Percentiles rank a stretch among this genome's conserved stretches.
These are phyloP conservation scores for Mesoligia furuncula DNA, from an alignment of 2,888 invertebrate species.

Conservation along the genomic window DNA sequence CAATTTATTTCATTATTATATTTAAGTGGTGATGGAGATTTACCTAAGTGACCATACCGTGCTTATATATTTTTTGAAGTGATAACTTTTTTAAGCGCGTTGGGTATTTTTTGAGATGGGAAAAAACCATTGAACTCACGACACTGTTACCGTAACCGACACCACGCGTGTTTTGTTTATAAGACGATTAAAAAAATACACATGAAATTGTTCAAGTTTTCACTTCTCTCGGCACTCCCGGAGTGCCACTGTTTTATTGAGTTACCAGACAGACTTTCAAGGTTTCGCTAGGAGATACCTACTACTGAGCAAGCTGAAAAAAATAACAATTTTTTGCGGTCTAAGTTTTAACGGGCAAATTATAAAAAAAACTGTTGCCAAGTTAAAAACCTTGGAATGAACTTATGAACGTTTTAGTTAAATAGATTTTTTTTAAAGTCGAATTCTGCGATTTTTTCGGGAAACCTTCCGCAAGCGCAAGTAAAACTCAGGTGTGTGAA, in stretches of 20 bases:
- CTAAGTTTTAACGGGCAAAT: neutral
- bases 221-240: no score
- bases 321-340: neutral
- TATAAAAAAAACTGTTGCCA: neutral
- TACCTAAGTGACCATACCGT: neutral
- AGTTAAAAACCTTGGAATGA: neutral
- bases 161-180: no score
- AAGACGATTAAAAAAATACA: no score
- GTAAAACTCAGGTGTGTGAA: neutral
- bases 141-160: no score
- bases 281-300: neutral
- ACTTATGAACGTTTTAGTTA: neutral
- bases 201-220: no score
- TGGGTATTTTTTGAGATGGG: no score
- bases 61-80: no score
- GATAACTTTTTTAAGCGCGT: no score
- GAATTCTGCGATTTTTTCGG: neutral
- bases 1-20: neutral
- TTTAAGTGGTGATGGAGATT: neutral
- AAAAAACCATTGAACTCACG: no score
- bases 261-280: neutral
- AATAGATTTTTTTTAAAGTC: neutral
- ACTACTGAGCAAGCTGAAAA: neutral
- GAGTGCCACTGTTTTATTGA: neutral
- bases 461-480: neutral